Evolutionary conservation across 1,140 invertebrate genomes (phyloP), one percentile per base, ranked within the genome.

Genomic region (Bacillus rossius): DNA sequence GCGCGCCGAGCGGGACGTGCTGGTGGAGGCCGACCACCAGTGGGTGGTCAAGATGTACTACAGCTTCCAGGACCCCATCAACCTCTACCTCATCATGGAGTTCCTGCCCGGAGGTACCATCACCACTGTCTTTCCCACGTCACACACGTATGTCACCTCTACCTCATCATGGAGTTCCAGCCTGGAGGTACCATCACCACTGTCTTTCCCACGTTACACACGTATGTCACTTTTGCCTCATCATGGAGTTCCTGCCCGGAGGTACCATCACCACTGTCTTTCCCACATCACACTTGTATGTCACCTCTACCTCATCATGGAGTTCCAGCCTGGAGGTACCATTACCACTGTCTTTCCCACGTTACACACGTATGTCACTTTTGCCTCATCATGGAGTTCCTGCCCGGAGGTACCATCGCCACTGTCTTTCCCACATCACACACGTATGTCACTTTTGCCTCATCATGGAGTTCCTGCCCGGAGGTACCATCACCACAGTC

Each of bases 11-110:
- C 80, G 98, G 59, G 98, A 99, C 74, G 92, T 99, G 53, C 80
- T 99, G 29, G 97, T 98, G 8, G 96, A 99, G 77, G 97, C 97
- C 0, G 98, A 99, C 77, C 96, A 99, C 74, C 93, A 98, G 69
- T 99, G 97, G 97, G 96, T 99, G 47, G 97, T 99, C 22, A 99
- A 98, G 80, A 98, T 99, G 96, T 99, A 95, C 77, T 99, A 98
- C 81, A 98, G 94, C 74, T 99, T 99, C 83, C 89, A 92, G 79
- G 98, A 99, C 81, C 89, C 94, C 29, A 91, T 96, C 69, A 99
- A 99, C 81, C 82, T 99, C 47, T 99, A 99, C 81, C 85, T 99
- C 64, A 98, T 99, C 70, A 99, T 99, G 97, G 98, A 99, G 79
- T 99, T 99, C 79, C 81, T 99, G 64, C 96, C 97, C 48, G 97